Percentiles rank a stretch among this genome's conserved stretches.
Evolutionary conservation across 1,140 invertebrate species (phyloP).

Genomic region (Lycorma delicatula): DNA sequence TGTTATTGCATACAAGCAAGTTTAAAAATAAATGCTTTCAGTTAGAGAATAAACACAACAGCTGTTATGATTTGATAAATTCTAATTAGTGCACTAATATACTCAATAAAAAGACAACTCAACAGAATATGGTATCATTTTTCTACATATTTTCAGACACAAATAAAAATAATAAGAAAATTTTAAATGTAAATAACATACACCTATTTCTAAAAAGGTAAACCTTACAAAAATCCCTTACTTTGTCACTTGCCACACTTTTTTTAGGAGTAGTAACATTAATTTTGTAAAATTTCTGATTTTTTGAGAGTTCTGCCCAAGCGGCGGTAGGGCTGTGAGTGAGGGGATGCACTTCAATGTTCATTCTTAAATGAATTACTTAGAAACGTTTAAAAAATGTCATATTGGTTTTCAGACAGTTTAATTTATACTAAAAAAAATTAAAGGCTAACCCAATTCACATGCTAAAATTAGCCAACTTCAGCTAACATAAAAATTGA

Average conservation of each 20-base stretch:
- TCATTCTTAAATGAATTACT: slow-evolving; percentile 34
- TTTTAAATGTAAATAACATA: not conserved
- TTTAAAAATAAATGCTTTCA: too few species aligned
- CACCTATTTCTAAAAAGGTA: not conserved
- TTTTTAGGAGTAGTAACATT: slow-evolving; percentile 45
- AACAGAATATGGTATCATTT: not conserved
- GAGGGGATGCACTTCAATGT: slow-evolving; percentile 50
- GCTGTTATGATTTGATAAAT: too few species aligned
- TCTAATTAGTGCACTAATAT: not conserved
- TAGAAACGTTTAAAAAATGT: too few species aligned
- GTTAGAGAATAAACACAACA: too few species aligned
- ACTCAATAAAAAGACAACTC: not conserved
- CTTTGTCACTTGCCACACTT: slow-evolving; percentile 9
- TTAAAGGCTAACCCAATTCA: too few species aligned
- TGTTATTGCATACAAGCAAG: too few species aligned
- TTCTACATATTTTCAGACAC: not conserved
- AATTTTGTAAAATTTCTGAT: slow-evolving; percentile 57
- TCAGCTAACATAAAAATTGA: too few species aligned
- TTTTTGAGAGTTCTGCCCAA: slow-evolving; percentile 53
- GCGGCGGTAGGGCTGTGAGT: slow-evolving; percentile 55
- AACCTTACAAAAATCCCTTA: not conserved
- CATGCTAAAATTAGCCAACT: too few species aligned
- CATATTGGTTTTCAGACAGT: too few species aligned
- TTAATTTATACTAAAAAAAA: too few species aligned
- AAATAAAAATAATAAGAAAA: not conserved